Base-by-base conservation (phyloP, 2,888 invertebrate genomes). In the Eilema sororculum region DNA sequence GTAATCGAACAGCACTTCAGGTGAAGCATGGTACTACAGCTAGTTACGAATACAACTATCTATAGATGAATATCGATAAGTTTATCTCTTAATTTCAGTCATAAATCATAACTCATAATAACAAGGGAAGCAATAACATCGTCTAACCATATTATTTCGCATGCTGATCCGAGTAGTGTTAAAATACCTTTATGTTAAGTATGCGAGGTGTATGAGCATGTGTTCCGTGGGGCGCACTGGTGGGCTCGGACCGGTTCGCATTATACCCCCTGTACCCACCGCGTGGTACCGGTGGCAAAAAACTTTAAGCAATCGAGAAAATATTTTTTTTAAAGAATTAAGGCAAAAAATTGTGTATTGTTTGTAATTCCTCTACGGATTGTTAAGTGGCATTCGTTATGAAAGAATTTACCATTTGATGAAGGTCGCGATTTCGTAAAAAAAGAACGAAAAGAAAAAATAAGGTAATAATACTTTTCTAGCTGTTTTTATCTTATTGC, bases 221-320 rank as follows among this genome's bases (percentile, higher is more conserved):
- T 93, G 92, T 92, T 91, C 87, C 84, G 85, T 46, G 89, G 88
- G 89, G 88, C 89, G 88, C 93, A 89, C 87, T 89, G 91, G 93
- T 92, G 93, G 93, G 89, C 88, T 76, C 71, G 46, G 81, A 93
- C 93, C 92, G 93, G 93, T 93, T 88, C 74, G 86, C 78, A 91
- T 91, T 90, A 92, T 91, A 88, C 89, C 84, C 80, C 83, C 79
- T 84, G 79, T 87, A 87, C 88, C 89, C 86, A 87, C 89, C 90
- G 89, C 88, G 83, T 84, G 65, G 87, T 88, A 92, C 69, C n/a
- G 89, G 67, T 69, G 71, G 86, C 82, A 46, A 58, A 67, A 84
- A 70, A 87, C 70, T 60, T 24, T 16, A 16, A 28, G 52, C 5
- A 52, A 52, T 6, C 8, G 9, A 52, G 0, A 20, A 46, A 20